These are phyloP conservation scores for Drosophila subobscura DNA, from an alignment of 1,140 invertebrate genomes.

Conservation along the genomic window DNA sequence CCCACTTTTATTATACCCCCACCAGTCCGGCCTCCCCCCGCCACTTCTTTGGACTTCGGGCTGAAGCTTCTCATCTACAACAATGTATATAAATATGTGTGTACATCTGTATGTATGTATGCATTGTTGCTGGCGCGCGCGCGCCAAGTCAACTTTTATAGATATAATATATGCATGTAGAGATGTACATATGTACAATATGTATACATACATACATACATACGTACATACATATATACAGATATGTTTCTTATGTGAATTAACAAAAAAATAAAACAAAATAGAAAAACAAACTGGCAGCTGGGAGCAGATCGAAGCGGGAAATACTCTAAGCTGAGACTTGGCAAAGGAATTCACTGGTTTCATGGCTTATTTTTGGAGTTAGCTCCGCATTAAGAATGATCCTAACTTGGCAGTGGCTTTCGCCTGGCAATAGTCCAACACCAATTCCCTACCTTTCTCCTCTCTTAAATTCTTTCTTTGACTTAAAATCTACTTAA, in stretches of 20 bases:
- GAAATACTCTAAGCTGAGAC: neutral
- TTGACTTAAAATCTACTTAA: too few relatives aligned
- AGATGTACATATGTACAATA: constrained; percentile 15
- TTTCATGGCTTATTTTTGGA: too few relatives aligned
- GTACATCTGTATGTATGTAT: constrained; percentile 24
- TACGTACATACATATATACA: too few relatives aligned
- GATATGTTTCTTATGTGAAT: constrained; percentile 43
- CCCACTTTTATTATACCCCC: constrained; percentile 62
- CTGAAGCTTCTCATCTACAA: constrained; percentile 22
- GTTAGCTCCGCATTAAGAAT: too few relatives aligned
- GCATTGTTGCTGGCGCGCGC: constrained; percentile 65
- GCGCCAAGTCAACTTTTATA: constrained; percentile 71
- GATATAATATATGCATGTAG: constrained; percentile 34
- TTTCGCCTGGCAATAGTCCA: too few relatives aligned
- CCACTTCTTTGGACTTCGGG: neutral
- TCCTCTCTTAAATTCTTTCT: too few relatives aligned
- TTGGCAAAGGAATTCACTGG: too few relatives aligned
- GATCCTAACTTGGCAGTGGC: too few relatives aligned
- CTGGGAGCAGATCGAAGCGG: neutral
- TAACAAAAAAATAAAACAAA: constrained; percentile 16
- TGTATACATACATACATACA: too few relatives aligned
- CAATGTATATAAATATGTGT: neutral
- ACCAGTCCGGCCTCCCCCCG: neutral
- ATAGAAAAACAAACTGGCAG: too few relatives aligned
- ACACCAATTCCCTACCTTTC: too few relatives aligned